phyloP scores from a whole-genome alignment of 2,797 vertebrate species.

The Podarcis lilfordi region DNA sequence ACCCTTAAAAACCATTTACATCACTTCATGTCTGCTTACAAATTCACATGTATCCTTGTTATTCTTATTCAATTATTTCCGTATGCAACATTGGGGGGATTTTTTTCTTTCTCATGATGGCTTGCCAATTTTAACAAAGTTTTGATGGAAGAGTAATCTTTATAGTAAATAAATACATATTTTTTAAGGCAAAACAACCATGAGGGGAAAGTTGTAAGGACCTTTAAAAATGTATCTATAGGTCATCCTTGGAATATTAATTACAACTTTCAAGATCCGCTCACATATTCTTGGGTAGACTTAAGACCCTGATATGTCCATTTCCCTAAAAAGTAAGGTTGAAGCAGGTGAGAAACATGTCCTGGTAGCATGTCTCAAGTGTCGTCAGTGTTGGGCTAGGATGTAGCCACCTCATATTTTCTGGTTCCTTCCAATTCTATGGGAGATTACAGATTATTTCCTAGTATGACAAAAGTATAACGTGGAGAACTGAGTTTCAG shows the following conservation, averaged over 20 bases:
- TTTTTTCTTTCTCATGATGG: conserved; percentile 51
- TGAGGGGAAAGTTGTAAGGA: background rate
- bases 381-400: background rate
- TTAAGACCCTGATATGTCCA: background rate
- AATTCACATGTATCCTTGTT: conserved; percentile 57
- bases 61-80: conserved; percentile 57
- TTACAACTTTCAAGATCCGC: background rate
- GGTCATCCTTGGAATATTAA: background rate
- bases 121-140: conserved; percentile 59
- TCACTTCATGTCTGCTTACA: conserved; percentile 4
- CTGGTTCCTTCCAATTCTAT: too few species aligned
- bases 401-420: too few species aligned
- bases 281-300: background rate
- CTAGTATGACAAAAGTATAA: too few species aligned
- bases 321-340: background rate
- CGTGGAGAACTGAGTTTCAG: too few species aligned
- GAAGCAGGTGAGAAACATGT: background rate
- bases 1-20: background rate
- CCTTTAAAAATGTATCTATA: background rate
- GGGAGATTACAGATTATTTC: too few species aligned
- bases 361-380: background rate
- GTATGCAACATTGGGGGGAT: background rate
- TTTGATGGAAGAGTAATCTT: background rate
- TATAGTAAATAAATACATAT: conserved; percentile 23
- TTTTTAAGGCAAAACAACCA: conserved; percentile 16